A percentile compares a stretch with the other conserved stretches of the same genome.
phyloP scores from a whole-genome alignment of 2,888 invertebrate genomes.

The Hirtodrosophila trivittata region DNA sequence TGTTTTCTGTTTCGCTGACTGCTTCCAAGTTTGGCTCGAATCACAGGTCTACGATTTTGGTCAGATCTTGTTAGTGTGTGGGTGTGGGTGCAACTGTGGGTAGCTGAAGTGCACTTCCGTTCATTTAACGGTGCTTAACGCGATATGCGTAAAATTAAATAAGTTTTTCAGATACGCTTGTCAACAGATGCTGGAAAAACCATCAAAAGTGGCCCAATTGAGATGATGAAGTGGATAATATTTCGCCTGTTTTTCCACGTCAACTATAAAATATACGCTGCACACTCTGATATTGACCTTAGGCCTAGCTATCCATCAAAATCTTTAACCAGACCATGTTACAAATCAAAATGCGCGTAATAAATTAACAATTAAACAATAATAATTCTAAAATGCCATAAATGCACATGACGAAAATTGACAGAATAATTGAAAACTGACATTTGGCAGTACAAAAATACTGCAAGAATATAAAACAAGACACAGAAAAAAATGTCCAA shows the following conservation, averaged over 20 bases:
- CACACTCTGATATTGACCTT: conserved; percentile 47
- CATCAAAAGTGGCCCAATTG: too few relatives aligned
- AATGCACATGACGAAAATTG: conserved; percentile 53
- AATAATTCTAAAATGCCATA: conserved; percentile 60
- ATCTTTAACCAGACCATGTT: conserved; percentile 21
- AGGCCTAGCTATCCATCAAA: conserved; percentile 2
- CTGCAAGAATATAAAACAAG: conserved; percentile 8
- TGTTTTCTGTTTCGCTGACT: conserved; percentile 40
- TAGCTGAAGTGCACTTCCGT: conserved; percentile 72
- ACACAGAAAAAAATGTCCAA: conserved; percentile 1
- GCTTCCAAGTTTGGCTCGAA: conserved; percentile 46
- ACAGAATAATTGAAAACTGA: conserved; percentile 66
- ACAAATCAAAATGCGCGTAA: conserved; percentile 48
- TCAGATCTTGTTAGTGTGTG: conserved; percentile 39
- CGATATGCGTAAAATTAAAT: conserved; percentile 55
- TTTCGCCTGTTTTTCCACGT: too few relatives aligned
- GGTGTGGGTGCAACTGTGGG: conserved; percentile 50
- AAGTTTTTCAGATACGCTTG: not conserved
- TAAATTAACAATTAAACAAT: conserved; percentile 75
- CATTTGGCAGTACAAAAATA: conserved; percentile 10
- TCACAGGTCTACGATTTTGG: conserved; percentile 29
- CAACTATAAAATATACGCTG: conserved; percentile 6
- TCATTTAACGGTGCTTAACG: conserved; percentile 58
- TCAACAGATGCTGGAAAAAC: too few relatives aligned
- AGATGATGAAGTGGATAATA: too few relatives aligned